These are phyloP conservation scores for Gila orcuttii DNA, from an alignment of 2,113 vertebrate species.

Conservation along the genomic window DNA sequence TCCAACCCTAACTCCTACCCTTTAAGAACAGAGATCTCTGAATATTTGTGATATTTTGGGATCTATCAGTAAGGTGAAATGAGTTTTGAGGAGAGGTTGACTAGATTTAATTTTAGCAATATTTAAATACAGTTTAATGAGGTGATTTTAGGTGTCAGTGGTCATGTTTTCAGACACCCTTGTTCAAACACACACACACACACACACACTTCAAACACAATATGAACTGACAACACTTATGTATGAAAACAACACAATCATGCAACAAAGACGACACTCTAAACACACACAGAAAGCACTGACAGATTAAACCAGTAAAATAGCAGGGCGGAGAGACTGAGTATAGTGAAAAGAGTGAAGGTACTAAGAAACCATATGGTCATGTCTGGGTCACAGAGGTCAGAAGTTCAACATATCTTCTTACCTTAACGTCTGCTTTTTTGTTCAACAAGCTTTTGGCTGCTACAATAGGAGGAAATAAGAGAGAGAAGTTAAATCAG, in stretches of 20 bases:
- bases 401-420: slow-evolving; percentile 25
- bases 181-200: not conserved
- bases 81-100: not conserved
- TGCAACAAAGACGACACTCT: not conserved
- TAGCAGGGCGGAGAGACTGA: not conserved
- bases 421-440: slow-evolving; percentile 61
- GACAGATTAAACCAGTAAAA: not conserved
- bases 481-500: slow-evolving; percentile 45
- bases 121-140: not conserved
- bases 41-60: not conserved
- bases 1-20: not conserved
- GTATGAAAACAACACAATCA: not conserved
- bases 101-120: not conserved
- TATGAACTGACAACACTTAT: slow-evolving; percentile 1
- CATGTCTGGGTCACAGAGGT: not conserved
- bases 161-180: not conserved
- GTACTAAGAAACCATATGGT: slow-evolving; percentile 1
- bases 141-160: not conserved
- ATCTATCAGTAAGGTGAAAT: not conserved
- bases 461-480: slow-evolving; percentile 51
- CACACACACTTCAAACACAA: slow-evolving; percentile 15
- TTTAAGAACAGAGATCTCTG: not conserved
- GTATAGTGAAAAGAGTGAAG: not conserved
- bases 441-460: slow-evolving; percentile 61
- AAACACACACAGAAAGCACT: not conserved